Evolutionary conservation across 2,113 vertebrate genomes (phyloP).

Genomic region (Gobiocypris rarus): DNA sequence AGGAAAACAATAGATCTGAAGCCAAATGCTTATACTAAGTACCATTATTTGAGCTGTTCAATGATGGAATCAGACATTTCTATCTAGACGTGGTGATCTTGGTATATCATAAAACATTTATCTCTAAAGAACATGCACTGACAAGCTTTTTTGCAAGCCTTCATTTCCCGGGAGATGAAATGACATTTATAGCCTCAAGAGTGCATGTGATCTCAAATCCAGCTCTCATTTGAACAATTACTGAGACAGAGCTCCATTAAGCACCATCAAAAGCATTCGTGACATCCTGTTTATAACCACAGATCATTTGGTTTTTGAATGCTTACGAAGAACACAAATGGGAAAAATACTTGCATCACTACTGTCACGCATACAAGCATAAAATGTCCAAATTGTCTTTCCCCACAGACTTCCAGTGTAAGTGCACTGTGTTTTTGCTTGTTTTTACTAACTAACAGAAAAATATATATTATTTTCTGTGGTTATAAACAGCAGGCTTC

Average conservation of each 20-base stretch:
- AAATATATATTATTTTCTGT: no score
- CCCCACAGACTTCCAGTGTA: no score
- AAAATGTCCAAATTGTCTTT: no score
- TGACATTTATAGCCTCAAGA: constrained; percentile 25
- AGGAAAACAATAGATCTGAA: constrained; percentile 24
- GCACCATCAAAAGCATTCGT: neutral
- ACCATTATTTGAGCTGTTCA: neutral
- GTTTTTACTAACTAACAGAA: no score
- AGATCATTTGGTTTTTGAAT: neutral
- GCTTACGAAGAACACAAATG: neutral
- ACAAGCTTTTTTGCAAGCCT: constrained; percentile 27
- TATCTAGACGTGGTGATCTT: constrained; percentile 27
- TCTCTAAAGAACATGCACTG: constrained; percentile 10
- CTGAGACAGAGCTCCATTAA: constrained; percentile 2
- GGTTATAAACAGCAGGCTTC: no score
- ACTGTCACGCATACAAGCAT: no score
- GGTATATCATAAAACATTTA: constrained; percentile 6
- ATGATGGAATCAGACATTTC: neutral
- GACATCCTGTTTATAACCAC: neutral
- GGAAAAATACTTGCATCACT: no score
- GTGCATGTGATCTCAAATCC: neutral
- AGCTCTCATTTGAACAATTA: neutral
- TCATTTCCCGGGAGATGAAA: constrained; percentile 18
- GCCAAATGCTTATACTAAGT: neutral
- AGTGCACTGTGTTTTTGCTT: no score